Percentiles rank a stretch among this genome's conserved stretches.
phyloP scores from a whole-genome alignment of 2,113 vertebrate genomes.

The Formicarius rufipectus region DNA sequence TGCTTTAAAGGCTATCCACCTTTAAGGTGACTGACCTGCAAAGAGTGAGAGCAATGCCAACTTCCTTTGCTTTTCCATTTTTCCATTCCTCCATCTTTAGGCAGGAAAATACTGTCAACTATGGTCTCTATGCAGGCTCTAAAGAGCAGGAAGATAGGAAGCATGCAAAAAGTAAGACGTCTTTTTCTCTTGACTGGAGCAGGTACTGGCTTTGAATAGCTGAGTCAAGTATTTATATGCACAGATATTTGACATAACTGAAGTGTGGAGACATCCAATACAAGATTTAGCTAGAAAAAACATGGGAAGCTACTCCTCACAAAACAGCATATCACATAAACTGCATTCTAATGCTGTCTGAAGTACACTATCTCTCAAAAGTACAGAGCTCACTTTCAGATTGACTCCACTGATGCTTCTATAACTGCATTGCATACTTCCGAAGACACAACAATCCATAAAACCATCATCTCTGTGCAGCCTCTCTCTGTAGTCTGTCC shows the following conservation, averaged over 20 bases:
- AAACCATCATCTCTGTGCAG: neutral
- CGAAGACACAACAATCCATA: neutral
- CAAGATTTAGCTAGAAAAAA: neutral
- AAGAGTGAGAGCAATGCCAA: neutral
- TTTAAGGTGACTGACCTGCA: neutral
- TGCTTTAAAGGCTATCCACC: neutral
- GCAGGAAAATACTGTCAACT: neutral
- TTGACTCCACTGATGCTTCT: fast-evolving
- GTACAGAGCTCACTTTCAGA: neutral
- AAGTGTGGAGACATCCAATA: neutral
- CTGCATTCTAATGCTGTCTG: neutral
- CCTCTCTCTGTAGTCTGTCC: neutral
- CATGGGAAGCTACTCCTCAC: neutral
- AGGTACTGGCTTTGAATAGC: neutral
- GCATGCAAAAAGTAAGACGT: neutral
- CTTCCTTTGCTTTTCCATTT: neutral
- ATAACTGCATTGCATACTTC: neutral
- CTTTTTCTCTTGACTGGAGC: neutral
- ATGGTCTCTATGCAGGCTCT: fast-evolving
- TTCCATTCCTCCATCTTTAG: neutral
- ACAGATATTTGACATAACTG: neutral
- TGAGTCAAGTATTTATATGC: neutral
- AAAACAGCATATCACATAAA: neutral
- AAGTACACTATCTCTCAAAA: neutral
- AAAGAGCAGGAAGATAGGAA: neutral